Conservation (phyloP, 2,797 vertebrate genomes). For the Cephalopachus bancanus region DNA sequence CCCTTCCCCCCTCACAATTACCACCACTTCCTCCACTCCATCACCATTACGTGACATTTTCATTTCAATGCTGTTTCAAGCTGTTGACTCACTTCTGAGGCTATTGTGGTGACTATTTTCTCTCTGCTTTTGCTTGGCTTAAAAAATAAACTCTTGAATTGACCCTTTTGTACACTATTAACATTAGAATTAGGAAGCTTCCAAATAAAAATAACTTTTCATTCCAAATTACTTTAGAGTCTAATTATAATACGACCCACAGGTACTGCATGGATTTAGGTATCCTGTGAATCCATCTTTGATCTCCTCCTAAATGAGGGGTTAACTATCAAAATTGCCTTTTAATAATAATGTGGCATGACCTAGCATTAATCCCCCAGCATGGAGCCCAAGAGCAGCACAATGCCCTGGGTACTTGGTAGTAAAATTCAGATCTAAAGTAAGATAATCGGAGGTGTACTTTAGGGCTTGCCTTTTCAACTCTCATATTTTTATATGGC, state of each 20-base stretch:
- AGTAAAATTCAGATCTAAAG: conserved; percentile 40
- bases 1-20: background rate
- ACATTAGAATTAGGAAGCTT: conserved; percentile 61
- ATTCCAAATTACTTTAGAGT: conserved; percentile 44
- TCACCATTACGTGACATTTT: background rate
- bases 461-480: conserved; percentile 42
- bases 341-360: conserved; percentile 58
- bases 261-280: background rate
- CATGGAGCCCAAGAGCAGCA: background rate
- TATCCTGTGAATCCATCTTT: conserved; percentile 43
- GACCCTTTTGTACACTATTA: background rate
- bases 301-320: conserved; percentile 47
- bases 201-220: conserved; percentile 49
- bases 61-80: conserved; percentile 2
- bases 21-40: background rate
- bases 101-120: background rate
- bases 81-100: conserved; percentile 3
- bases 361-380: background rate
- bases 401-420: background rate
- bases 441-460: conserved; percentile 31
- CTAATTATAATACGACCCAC: conserved; percentile 65
- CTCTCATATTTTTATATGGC: conserved; percentile 43
- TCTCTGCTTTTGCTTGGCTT: conserved; percentile 58
- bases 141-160: conserved; percentile 55
- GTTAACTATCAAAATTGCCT: conserved; percentile 59